These are phyloP conservation scores for Eudemis profundana DNA, from an alignment of 2,888 invertebrate genomes.

Conservation along the genomic window DNA sequence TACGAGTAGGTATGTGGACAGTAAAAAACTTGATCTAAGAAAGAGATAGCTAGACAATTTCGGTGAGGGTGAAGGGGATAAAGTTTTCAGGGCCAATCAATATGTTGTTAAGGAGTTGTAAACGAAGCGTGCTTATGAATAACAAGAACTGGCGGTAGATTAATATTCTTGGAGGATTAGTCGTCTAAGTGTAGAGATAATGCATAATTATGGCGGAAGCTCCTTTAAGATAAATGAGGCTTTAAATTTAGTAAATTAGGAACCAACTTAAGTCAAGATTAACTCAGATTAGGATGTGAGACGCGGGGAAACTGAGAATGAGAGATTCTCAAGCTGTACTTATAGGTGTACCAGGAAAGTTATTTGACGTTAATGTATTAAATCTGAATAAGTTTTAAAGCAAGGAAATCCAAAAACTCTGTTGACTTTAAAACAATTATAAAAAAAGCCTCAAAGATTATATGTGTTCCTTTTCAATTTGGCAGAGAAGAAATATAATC, in stretches of 20 bases:
- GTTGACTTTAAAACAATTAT: no score
- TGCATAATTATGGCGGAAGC: conserved; percentile 32
- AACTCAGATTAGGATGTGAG: conserved; percentile 24
- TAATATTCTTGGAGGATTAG: conserved; percentile 29
- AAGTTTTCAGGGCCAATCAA: conserved; percentile 51
- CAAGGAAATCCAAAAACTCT: no score
- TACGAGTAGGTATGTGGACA: conserved; percentile 42
- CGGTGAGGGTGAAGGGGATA: conserved; percentile 28
- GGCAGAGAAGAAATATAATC: no score
- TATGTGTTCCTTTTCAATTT: no score
- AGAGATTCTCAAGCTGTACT: background rate
- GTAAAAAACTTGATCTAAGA: conserved; percentile 43
- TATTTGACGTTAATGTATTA: background rate
- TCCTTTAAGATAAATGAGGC: conserved; percentile 34
- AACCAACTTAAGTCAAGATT: conserved; percentile 38
- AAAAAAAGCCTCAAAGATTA: no score
- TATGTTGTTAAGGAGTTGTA: conserved; percentile 51
- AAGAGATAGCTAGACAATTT: conserved; percentile 31
- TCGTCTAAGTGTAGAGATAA: conserved; percentile 28
- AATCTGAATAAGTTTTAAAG: no score
- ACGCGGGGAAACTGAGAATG: conserved; percentile 1
- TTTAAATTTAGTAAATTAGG: conserved; percentile 39
- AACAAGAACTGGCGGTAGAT: conserved; percentile 14
- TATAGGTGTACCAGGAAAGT: background rate
- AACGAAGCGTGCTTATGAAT: conserved; percentile 41